A percentile compares a stretch with the other conserved stretches of the same genome.
Conservation (phyloP, 2,888 invertebrate genomes). For the Pyrrhia umbra region DNA sequence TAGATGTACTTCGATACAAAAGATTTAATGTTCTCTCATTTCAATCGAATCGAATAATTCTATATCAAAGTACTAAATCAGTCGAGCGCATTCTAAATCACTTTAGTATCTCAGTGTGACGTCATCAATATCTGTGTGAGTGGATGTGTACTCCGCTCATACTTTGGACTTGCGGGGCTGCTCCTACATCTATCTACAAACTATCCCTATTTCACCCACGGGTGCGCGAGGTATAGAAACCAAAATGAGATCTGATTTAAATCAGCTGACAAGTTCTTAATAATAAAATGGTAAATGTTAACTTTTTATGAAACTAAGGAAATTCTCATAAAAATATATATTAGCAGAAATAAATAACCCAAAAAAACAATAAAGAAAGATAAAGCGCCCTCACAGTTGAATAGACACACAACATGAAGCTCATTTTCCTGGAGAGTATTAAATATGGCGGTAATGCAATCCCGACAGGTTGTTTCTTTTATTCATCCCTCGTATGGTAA, state of each 20-base stretch:
- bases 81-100: slow-evolving; percentile 14
- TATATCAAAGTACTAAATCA: slow-evolving; percentile 33
- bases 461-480: slow-evolving; percentile 53
- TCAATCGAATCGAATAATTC: slow-evolving; percentile 17
- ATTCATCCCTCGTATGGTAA: slow-evolving; percentile 62
- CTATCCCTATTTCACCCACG: background rate
- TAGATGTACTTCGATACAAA: slow-evolving; percentile 18
- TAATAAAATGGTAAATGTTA: background rate
- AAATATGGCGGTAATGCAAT: slow-evolving; percentile 54
- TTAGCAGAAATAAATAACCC: slow-evolving; percentile 3
- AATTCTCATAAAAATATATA: background rate
- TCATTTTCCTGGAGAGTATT: slow-evolving; percentile 49
- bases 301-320: background rate
- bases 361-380: slow-evolving; percentile 21
- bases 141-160: background rate
- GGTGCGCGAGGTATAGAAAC: background rate
- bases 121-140: background rate
- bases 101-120: slow-evolving; percentile 1
- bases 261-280: background rate
- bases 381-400: slow-evolving; percentile 4
- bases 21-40: slow-evolving; percentile 30
- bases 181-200: background rate
- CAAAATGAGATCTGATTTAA: background rate
- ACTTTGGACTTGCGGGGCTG: background rate
- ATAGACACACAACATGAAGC: slow-evolving; percentile 36